Base-by-base conservation (phyloP, 2,797 vertebrate species). In the Cheirogaleus major region DNA sequence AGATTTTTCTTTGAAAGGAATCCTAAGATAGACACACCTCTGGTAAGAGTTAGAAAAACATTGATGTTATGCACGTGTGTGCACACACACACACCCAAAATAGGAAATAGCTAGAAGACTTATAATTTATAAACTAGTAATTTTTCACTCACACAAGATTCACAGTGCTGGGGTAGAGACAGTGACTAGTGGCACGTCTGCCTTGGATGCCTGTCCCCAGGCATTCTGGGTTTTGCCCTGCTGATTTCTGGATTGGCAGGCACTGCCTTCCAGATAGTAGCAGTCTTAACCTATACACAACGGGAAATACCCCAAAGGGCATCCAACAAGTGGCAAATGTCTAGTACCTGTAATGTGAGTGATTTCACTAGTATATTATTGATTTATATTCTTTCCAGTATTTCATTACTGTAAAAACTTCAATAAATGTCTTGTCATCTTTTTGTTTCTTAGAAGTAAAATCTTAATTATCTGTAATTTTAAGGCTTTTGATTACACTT, bases 1-100 rank as follows among this genome's bases (percentile, higher is more conserved):
- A 50, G n/a, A 11, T 5, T 22, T 41, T 91, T 89, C 69, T 90
- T 78, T 76, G 87, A 94, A 89, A 94, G 85, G 41, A 91, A 17
- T 86, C 35, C 35, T 55, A 52, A 93, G 30, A 50, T 30, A 73
- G 25, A 79, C 38, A 55, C 1, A 38, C 2, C 30, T 85, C n/a
- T 48, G 48, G 12, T 27, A 70, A 88, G 22, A 91, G 30, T 73
- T 38, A 20, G 32, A 32, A 78, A 80, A 94, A 43, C 10, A 63
- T 7, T 52, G 32, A 38, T 57, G 27, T 75, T 48, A 82, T 35
- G 22, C 27, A 80, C 9, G 22, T 23, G 57, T 13, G 17, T 20
- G 7, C 14, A n/a, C n/a, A 83, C 38, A 69, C 32, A 57, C 70
- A 41, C 12, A n/a, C 32, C 4, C 32, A 67, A 35, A 67, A 67